Conservation (phyloP, 2,797 vertebrate genomes). For the Anolis apletophallus region DNA sequence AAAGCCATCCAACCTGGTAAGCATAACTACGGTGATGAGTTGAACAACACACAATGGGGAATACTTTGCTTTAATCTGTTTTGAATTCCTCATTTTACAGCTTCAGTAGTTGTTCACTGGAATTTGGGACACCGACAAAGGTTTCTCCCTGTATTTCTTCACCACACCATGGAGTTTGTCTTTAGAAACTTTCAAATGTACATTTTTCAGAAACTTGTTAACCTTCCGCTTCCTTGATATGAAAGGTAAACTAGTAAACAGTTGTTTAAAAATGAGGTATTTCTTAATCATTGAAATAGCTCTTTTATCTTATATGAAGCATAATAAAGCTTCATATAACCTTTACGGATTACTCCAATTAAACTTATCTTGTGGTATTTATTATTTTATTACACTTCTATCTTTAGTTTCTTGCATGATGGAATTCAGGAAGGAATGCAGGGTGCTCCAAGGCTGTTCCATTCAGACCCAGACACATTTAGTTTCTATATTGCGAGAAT, state of each 20-base stretch:
- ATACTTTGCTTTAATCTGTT: too few relatives aligned
- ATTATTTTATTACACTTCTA: neutral
- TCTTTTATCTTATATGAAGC: neutral
- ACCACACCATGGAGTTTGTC: too few relatives aligned
- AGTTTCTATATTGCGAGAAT: neutral
- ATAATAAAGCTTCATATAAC: neutral
- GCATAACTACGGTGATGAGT: too few relatives aligned
- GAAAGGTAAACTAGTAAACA: neutral
- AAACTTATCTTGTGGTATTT: neutral
- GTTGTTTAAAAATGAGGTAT: neutral
- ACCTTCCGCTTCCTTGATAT: neutral
- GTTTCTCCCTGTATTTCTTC: too few relatives aligned
- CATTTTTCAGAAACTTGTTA: neutral
- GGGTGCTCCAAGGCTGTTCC: neutral
- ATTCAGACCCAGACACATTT: neutral
- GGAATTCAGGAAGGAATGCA: neutral
- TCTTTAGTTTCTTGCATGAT: neutral
- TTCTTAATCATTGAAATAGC: neutral
- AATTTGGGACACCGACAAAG: too few relatives aligned
- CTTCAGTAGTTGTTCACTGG: too few relatives aligned
- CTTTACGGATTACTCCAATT: neutral
- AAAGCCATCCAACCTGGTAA: too few relatives aligned
- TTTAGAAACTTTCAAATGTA: neutral
- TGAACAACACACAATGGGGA: too few relatives aligned
- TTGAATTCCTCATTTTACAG: too few relatives aligned